These are phyloP conservation scores for Pristionchus japonicus DNA, from an alignment of 2,888 invertebrate species.

Conservation along the genomic window DNA sequence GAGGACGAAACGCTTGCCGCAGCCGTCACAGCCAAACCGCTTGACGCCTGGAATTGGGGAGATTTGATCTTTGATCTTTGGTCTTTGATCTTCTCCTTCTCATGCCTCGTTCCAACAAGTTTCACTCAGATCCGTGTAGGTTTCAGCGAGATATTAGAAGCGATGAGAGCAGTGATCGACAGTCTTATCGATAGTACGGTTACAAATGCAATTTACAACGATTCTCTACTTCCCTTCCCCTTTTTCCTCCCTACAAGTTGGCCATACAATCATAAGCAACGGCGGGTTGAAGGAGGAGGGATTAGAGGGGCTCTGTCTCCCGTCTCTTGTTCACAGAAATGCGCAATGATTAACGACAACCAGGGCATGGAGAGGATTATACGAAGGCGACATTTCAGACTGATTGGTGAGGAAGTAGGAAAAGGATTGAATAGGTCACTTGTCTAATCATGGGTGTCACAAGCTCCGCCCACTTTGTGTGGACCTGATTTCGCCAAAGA, in stretches of 20 bases:
- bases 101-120: too few relatives aligned
- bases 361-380: background rate
- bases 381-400: background rate
- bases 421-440: too few relatives aligned
- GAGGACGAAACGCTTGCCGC: constrained; percentile 90
- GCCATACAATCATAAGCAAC: background rate
- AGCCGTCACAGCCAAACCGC: constrained; percentile 86
- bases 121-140: too few relatives aligned
- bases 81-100: too few relatives aligned
- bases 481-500: too few relatives aligned
- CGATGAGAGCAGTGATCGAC: too few relatives aligned
- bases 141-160: too few relatives aligned
- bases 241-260: background rate
- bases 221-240: background rate
- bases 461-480: too few relatives aligned
- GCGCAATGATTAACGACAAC: constrained; percentile 38
- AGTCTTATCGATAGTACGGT: too few relatives aligned
- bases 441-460: too few relatives aligned
- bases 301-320: constrained; percentile 2
- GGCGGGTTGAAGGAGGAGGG: background rate
- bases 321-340: constrained; percentile 32
- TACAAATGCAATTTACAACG: too few relatives aligned
- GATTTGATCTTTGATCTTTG: too few relatives aligned
- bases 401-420: background rate
- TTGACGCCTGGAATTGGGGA: constrained; percentile 81